Evolutionary conservation across 1,140 invertebrate genomes (phyloP), one percentile per base, ranked within the genome.

Genomic region (Calliphora vicina): DNA sequence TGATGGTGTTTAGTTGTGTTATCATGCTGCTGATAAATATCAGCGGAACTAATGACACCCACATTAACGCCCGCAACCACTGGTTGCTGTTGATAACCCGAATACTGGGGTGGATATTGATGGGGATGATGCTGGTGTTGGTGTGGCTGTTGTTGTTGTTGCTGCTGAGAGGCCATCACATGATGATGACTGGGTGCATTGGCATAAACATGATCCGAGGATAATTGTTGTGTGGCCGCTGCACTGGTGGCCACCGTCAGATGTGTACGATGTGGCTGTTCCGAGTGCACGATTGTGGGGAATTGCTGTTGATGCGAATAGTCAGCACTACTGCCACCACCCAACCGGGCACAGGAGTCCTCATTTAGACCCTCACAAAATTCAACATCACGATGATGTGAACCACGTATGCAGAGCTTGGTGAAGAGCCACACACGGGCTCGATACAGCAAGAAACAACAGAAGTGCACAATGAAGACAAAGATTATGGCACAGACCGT

Each of bases 401-500:
- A 85, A 2, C 88, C 86, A 4, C 89, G 88, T 83, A 90, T 89
- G 84, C 88, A 90, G 2, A 90, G 85, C 80, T 90, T 91, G 71
- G 87, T 90, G 73, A 90, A 91, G 5, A 91, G 86, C 87, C 88
- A 90, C 29, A 90, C 87, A 10, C 90, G 88, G 45, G 87, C 88
- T 6, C 89, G 89, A 81, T 90, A 91, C 29, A 92, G 84, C 35
- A 88, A 83, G 83, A 90, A 91, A 57, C 88, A 90, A 80, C 90
- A 86, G 82, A 90, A 88, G 86, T 92, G 92, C 15, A 92, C 87
- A 73, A 92, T 83, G 81, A 92, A 88, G 5, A 92, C 86, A 85
- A 94, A 93, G 0, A 91, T 86, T 2, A 93, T 87, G 29, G 93
- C 93, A n/a, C 91, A 92, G 0, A 91, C 83, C 78, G 92, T 93